Evolutionary conservation across 1,140 invertebrate species (phyloP).

Genomic region (Daktulosphaira vitifoliae): DNA sequence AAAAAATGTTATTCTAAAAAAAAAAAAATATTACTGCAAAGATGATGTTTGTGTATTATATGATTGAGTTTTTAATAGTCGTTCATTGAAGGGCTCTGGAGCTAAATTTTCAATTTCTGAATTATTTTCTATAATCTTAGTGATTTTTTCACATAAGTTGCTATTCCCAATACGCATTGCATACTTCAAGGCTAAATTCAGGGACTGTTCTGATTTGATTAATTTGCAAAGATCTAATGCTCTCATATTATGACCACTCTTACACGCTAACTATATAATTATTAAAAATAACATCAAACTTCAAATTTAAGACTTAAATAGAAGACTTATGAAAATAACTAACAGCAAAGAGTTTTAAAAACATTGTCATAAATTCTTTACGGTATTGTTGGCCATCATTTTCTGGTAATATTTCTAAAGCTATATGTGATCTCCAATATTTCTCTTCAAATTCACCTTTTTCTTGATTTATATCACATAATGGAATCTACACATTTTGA

Average conservation of each 20-base stretch:
- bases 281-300: no score
- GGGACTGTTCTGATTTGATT: slow-evolving; percentile 62
- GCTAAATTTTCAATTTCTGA: neutral
- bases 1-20: neutral
- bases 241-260: slow-evolving; percentile 71
- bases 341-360: slow-evolving; percentile 84
- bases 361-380: slow-evolving; percentile 60
- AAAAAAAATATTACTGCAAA: slow-evolving; percentile 4
- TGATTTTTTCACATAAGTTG: slow-evolving; percentile 65
- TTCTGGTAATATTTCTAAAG: slow-evolving; percentile 35
- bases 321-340: no score
- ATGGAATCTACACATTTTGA: slow-evolving; percentile 63
- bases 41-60: slow-evolving; percentile 3
- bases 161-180: slow-evolving; percentile 64
- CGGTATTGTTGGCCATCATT: slow-evolving; percentile 50
- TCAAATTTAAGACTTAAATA: no score
- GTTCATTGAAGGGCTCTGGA: neutral
- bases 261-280: slow-evolving; percentile 64
- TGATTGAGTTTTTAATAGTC: neutral
- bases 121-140: slow-evolving; percentile 41
- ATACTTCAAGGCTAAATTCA: slow-evolving; percentile 81
- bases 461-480: slow-evolving; percentile 72
- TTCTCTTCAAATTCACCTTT: slow-evolving; percentile 73
- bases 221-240: slow-evolving; percentile 79
- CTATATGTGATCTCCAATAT: slow-evolving; percentile 48